A percentile compares a stretch with the other conserved stretches of the same genome.
Conservation (phyloP, 2,888 invertebrate species). For the Scelioninae gen. 2 region DNA sequence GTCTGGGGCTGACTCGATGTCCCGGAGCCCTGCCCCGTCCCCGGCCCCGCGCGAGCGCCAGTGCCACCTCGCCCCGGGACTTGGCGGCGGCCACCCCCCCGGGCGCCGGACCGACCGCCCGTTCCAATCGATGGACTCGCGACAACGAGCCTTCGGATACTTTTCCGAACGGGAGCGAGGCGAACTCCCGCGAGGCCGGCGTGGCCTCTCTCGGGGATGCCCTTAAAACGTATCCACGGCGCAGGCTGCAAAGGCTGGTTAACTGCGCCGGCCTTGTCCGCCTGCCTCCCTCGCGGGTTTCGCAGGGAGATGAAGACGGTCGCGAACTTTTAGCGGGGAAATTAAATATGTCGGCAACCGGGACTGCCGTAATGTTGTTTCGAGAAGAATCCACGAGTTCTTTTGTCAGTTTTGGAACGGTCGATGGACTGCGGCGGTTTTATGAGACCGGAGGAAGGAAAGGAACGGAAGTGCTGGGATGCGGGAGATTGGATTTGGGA, state of each 20-base stretch:
- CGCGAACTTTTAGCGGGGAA: constrained; percentile 21
- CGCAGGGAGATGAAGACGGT: too few species aligned
- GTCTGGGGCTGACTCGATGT: too few species aligned
- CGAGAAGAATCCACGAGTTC: constrained; percentile 8
- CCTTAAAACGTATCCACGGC: constrained; percentile 53
- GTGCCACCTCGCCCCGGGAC: too few species aligned
- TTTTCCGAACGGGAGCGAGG: constrained; percentile 63
- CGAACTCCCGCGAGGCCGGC: constrained; percentile 58
- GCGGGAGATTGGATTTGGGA: too few species aligned
- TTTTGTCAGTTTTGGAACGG: too few species aligned
- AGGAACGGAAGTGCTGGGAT: too few species aligned
- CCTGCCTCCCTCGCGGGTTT: background rate
- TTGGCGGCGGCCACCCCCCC: too few species aligned
- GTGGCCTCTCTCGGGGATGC: constrained; percentile 46
- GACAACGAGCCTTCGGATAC: constrained; percentile 72
- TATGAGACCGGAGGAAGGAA: too few species aligned
- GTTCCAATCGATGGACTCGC: constrained; percentile 73
- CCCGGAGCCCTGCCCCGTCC: too few species aligned
- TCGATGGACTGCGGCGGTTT: too few species aligned
- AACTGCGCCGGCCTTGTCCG: constrained; percentile 38
- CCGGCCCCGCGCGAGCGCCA: too few species aligned
- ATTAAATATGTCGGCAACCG: constrained; percentile 22
- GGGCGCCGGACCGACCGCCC: constrained; percentile 64
- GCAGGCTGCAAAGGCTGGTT: constrained; percentile 54
- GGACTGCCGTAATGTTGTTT: constrained; percentile 22